A percentile compares a stretch with the other conserved stretches of the same genome.
Conservation (phyloP, 2,888 invertebrate species). For the Coremacera marginata region DNA sequence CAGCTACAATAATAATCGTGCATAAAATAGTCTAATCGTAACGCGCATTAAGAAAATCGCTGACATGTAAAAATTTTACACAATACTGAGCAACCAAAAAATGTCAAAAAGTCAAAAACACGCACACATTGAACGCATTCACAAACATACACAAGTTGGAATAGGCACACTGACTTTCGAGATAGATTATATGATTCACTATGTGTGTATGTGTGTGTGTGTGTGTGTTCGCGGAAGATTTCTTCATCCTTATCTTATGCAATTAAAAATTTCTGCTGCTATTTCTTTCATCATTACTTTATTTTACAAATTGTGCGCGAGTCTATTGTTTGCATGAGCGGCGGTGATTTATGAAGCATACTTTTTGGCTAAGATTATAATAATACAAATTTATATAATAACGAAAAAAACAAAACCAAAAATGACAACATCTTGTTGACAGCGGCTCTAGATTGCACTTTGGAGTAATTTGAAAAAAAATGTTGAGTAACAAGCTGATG, state of each 20-base stretch:
- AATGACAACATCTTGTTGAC: too few species aligned
- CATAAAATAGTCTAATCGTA: slow-evolving; percentile 35
- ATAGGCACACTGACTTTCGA: too few species aligned
- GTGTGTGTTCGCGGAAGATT: slow-evolving; percentile 51
- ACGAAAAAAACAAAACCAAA: too few species aligned
- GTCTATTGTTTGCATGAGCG: slow-evolving; percentile 17
- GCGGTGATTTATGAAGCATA: slow-evolving; percentile 15
- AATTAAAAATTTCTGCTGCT: slow-evolving; percentile 57
- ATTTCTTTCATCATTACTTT: slow-evolving; percentile 25
- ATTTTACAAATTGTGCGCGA: slow-evolving; percentile 7
- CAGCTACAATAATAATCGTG: slow-evolving; percentile 21
- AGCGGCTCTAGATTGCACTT: too few species aligned
- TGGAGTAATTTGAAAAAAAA: too few species aligned
- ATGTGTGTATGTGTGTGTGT: slow-evolving; percentile 44
- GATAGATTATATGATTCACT: not conserved
- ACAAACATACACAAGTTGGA: not conserved
- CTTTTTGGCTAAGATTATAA: slow-evolving; percentile 8
- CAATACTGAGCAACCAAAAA: slow-evolving; percentile 32
- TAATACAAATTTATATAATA: not conserved
- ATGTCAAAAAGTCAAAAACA: slow-evolving; percentile 53
- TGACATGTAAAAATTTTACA: slow-evolving; percentile 56
- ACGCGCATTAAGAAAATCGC: slow-evolving; percentile 46
- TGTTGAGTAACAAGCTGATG: too few species aligned
- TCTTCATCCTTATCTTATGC: slow-evolving; percentile 62
- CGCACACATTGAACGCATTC: slow-evolving; percentile 21